These are phyloP conservation scores for Anastrepha obliqua DNA, from an alignment of 1,140 invertebrate species.

Conservation along the genomic window DNA sequence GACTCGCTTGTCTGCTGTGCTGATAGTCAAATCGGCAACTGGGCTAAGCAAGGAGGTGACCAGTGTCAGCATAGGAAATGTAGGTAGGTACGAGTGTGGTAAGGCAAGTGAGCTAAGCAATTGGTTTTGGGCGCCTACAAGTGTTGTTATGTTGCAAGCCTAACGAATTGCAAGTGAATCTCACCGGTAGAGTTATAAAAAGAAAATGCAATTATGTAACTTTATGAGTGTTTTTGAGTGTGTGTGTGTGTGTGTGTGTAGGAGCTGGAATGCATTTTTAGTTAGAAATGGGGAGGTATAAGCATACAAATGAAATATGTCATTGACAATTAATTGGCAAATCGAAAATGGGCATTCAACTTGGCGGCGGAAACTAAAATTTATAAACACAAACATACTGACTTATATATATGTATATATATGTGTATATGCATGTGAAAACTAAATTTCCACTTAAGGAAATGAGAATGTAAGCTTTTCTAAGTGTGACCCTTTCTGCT, in stretches of 20 bases:
- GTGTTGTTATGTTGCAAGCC: slow-evolving; percentile 44
- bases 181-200: not conserved
- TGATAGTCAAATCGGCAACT: not conserved
- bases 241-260: not conserved
- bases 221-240: not conserved
- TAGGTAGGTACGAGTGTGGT: not conserved
- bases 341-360: slow-evolving; percentile 25
- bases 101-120: not conserved
- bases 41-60: not conserved
- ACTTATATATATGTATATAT: too few species aligned
- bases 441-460: too few species aligned
- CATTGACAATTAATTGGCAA: slow-evolving; percentile 46
- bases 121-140: slow-evolving; percentile 39
- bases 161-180: slow-evolving; percentile 44
- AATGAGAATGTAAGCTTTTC: too few species aligned
- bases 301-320: slow-evolving; percentile 22
- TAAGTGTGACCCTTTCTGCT: too few species aligned
- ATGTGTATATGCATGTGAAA: too few species aligned
- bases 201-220: slow-evolving; percentile 12
- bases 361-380: not conserved
- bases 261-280: not conserved
- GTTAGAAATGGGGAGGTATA: not conserved
- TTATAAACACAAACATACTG: too few species aligned
- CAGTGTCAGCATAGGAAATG: not conserved
- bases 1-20: not conserved